Evolutionary conservation across 1,140 invertebrate species (phyloP).

Genomic region (Limonius californicus): DNA sequence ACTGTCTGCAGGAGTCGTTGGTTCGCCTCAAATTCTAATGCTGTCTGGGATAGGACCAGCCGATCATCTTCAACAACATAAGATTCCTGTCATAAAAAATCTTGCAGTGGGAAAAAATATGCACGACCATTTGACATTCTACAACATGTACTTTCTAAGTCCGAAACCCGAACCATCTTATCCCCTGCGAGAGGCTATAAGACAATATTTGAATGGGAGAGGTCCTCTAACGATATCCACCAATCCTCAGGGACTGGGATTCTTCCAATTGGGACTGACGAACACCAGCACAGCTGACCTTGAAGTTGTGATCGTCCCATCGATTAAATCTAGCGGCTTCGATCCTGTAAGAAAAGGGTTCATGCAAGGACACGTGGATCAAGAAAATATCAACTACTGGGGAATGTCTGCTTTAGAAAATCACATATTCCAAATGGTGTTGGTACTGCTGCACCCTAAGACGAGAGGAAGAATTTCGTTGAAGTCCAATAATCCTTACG

Average conservation of each 20-base stretch:
- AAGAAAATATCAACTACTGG: conserved; percentile 67
- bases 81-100: conserved; percentile 45
- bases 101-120: conserved; percentile 53
- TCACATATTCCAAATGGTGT: conserved; percentile 81
- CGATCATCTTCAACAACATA: conserved; percentile 47
- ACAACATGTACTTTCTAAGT: conserved; percentile 38
- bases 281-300: conserved; percentile 65
- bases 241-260: not conserved
- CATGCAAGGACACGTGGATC: conserved; percentile 67
- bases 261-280: not conserved
- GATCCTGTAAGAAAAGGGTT: conserved; percentile 68
- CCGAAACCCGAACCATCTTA: conserved; percentile 14
- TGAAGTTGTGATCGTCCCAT: conserved; percentile 87
- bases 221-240: conserved; percentile 19
- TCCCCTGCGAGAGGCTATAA: conserved; percentile 15
- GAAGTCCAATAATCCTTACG: conserved; percentile 55
- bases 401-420: conserved; percentile 71
- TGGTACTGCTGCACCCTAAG: conserved; percentile 74
- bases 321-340: conserved; percentile 70
- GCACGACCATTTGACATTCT: conserved; percentile 49
- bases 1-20: conserved; percentile 67
- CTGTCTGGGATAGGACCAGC: conserved; percentile 72
- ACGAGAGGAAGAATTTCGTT: conserved; percentile 55
- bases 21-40: conserved; percentile 73
- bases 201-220: conserved; percentile 28